Conservation (phyloP, 2,888 invertebrate species). For the Agrochola lychnidis region DNA sequence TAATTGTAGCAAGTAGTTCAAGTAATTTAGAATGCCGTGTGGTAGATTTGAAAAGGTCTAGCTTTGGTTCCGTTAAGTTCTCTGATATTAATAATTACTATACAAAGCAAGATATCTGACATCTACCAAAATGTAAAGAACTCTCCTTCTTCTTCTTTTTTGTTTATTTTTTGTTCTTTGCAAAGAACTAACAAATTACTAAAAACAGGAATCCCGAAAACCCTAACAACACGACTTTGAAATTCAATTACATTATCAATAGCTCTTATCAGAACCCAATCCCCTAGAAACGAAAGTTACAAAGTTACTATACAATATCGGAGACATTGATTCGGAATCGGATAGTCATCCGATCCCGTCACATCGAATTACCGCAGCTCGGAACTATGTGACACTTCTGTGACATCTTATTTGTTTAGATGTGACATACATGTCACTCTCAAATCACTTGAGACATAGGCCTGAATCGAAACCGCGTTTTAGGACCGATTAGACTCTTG, state of each 20-base stretch:
- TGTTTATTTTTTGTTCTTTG: no score
- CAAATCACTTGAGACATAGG: conserved; percentile 7
- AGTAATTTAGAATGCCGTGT: background rate
- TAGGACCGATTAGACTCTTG: background rate
- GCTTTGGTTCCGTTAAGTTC: background rate
- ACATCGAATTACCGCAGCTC: conserved; percentile 23
- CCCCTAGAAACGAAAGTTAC: conserved; percentile 10
- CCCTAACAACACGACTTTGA: conserved; percentile 9
- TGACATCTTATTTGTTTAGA: conserved; percentile 39
- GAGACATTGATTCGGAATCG: conserved; percentile 22
- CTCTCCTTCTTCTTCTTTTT: no score
- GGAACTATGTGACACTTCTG: conserved; percentile 20
- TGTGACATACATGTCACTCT: conserved; percentile 3
- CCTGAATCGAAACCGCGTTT: background rate
- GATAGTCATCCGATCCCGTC: background rate
- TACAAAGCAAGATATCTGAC: background rate
- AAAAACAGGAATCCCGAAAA: background rate
- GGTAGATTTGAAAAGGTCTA: background rate
- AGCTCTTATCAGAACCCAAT: background rate
- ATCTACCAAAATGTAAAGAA: background rate
- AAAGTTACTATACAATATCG: conserved; percentile 15
- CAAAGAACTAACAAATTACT: conserved; percentile 19
- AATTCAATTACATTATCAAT: conserved; percentile 33
- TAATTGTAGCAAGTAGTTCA: no score
- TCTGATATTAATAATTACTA: background rate